phyloP scores from a whole-genome alignment of 2,888 invertebrate genomes.

The Punctoribates punctum region DNA sequence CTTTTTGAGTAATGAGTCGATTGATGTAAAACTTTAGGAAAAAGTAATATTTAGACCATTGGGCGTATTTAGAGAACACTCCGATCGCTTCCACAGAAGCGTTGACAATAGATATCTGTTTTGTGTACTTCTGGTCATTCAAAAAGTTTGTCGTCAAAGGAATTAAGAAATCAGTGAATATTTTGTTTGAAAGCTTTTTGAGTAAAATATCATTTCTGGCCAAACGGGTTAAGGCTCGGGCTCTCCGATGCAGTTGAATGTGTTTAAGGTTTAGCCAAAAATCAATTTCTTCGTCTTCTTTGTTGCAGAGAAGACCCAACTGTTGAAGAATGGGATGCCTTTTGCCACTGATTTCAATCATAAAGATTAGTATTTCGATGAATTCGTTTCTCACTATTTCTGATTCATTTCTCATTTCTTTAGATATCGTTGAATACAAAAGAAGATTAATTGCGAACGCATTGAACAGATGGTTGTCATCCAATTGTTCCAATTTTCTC shows the following conservation, averaged over 20 bases:
- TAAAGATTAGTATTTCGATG: slow-evolving; percentile 70
- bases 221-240: slow-evolving; percentile 70
- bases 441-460: slow-evolving; percentile 41
- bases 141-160: slow-evolving; percentile 78
- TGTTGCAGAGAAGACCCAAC: slow-evolving; percentile 60
- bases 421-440: slow-evolving; percentile 61
- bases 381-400: slow-evolving; percentile 68
- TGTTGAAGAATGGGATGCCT: slow-evolving; percentile 49
- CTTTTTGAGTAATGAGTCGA: slow-evolving; percentile 64
- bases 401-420: slow-evolving; percentile 66
- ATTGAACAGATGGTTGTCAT: slow-evolving; percentile 37
- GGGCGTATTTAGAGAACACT: slow-evolving; percentile 69
- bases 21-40: slow-evolving; percentile 74
- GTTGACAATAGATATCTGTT: slow-evolving; percentile 75
- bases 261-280: slow-evolving; percentile 92
- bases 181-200: slow-evolving; percentile 50
- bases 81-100: slow-evolving; percentile 76
- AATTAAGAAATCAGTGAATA: slow-evolving; percentile 64
- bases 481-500: background rate
- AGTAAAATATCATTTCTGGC: slow-evolving; percentile 49
- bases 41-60: slow-evolving; percentile 85
- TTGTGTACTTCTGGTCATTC: slow-evolving; percentile 68
- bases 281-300: slow-evolving; percentile 74
- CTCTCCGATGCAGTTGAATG: slow-evolving; percentile 69
- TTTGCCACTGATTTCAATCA: slow-evolving; percentile 55